A percentile compares a stretch with the other conserved stretches of the same genome.
These are phyloP conservation scores for Amphibalanus amphitrite DNA, from an alignment of 1,140 invertebrate species.

Conservation along the genomic window DNA sequence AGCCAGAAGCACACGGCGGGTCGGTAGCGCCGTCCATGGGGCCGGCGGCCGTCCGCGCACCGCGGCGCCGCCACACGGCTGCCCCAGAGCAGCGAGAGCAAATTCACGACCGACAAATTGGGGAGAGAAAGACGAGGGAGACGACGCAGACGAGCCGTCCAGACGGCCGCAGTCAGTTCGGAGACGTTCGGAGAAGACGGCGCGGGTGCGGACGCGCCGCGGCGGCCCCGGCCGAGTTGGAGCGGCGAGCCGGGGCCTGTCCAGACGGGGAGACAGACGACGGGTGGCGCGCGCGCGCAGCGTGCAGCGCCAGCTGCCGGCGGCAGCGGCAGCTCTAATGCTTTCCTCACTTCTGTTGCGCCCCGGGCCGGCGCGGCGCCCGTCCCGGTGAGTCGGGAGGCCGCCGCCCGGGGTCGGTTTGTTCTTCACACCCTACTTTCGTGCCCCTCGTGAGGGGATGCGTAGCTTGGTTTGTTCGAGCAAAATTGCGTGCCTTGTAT, in stretches of 20 bases:
- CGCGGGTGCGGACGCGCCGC: too few species aligned
- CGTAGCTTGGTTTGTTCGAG: not conserved
- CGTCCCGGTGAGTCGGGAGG: too few species aligned
- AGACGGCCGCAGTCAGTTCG: not conserved
- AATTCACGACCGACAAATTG: not conserved
- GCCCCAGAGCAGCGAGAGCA: not conserved
- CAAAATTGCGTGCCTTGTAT: not conserved
- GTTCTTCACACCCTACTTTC: not conserved
- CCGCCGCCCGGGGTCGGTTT: not conserved
- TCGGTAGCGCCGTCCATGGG: too few species aligned
- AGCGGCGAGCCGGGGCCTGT: not conserved
- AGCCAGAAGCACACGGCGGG: not conserved
- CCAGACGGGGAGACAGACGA: not conserved
- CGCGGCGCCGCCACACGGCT: too few species aligned
- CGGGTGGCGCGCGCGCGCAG: too few species aligned
- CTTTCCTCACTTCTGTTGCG: too few species aligned
- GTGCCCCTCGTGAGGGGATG: not conserved
- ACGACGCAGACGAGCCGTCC: not conserved
- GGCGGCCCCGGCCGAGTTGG: not conserved
- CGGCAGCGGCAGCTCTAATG: too few species aligned
- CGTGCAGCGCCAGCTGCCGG: too few species aligned
- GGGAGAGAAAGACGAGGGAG: conserved; percentile 1
- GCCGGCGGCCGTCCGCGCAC: too few species aligned
- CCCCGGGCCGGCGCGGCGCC: too few species aligned
- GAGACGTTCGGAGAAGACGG: not conserved